These are phyloP conservation scores for Cephus spinipes DNA, from an alignment of 2,888 invertebrate genomes.

Conservation along the genomic window DNA sequence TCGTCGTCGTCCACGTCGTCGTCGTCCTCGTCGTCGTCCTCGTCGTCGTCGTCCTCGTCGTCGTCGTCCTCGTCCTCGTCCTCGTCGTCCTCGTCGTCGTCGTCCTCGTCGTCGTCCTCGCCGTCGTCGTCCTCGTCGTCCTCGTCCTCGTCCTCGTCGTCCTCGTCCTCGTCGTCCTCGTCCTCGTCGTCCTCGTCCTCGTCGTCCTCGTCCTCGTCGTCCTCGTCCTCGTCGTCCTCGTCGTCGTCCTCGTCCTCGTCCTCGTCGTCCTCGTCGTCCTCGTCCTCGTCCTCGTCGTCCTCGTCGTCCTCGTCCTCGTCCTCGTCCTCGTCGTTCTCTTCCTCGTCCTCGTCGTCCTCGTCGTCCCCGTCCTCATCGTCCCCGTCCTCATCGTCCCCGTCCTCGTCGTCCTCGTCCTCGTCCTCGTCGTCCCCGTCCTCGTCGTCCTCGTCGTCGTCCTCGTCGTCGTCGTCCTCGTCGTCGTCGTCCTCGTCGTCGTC, in stretches of 20 bases:
- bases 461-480: not conserved
- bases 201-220: constrained; percentile 1
- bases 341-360: too few relatives aligned
- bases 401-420: too few relatives aligned
- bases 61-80: not conserved
- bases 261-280: constrained; percentile 1
- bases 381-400: too few relatives aligned
- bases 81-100: not conserved
- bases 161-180: not conserved
- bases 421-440: too few relatives aligned
- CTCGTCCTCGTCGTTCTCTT: too few relatives aligned
- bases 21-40: not conserved
- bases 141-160: not conserved
- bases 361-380: too few relatives aligned
- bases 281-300: constrained; percentile 3
- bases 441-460: too few relatives aligned
- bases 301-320: not conserved
- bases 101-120: not conserved
- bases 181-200: not conserved
- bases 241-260: not conserved
- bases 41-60: too few relatives aligned
- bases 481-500: too few relatives aligned
- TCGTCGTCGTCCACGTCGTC: not conserved
- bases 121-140: not conserved
- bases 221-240: constrained; percentile 1